These are phyloP conservation scores for Dreissena rostriformis DNA, from an alignment of 1,140 invertebrate genomes.

Conservation along the genomic window DNA sequence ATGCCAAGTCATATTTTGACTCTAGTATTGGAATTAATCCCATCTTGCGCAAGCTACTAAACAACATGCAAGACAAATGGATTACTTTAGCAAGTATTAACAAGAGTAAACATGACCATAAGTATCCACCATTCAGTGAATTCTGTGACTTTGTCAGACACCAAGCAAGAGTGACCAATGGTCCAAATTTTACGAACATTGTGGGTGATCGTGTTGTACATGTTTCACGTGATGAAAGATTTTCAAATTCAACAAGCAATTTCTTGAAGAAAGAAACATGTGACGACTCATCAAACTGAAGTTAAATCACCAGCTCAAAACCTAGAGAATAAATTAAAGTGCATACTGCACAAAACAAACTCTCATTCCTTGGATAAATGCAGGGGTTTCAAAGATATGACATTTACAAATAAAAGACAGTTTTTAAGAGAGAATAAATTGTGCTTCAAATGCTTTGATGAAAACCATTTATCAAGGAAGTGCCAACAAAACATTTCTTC, in stretches of 20 bases:
- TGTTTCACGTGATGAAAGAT: neutral
- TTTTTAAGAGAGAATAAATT: conserved; percentile 18
- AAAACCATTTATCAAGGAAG: neutral
- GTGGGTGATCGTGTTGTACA: neutral
- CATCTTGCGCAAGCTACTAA: conserved; percentile 10
- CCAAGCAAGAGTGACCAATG: neutral
- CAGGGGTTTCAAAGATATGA: neutral
- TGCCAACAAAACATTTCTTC: neutral
- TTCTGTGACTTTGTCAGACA: neutral
- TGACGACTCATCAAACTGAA: conserved; percentile 5
- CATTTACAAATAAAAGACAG: neutral
- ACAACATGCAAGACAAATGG: conserved; percentile 18
- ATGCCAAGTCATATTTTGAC: conserved; percentile 10
- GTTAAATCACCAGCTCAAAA: neutral
- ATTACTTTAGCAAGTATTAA: neutral
- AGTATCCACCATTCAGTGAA: conserved; percentile 14
- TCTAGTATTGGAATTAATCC: conserved; percentile 3
- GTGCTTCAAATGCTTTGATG: conserved; percentile 9
- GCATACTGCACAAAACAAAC: neutral
- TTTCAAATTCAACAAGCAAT: neutral
- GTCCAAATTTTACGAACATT: neutral
- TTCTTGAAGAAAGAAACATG: neutral
- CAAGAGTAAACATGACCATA: neutral
- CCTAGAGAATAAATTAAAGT: neutral
- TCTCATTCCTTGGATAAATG: conserved; percentile 10